These are phyloP conservation scores for Seira ritae DNA, from an alignment of 2,888 invertebrate species.

Conservation along the genomic window DNA sequence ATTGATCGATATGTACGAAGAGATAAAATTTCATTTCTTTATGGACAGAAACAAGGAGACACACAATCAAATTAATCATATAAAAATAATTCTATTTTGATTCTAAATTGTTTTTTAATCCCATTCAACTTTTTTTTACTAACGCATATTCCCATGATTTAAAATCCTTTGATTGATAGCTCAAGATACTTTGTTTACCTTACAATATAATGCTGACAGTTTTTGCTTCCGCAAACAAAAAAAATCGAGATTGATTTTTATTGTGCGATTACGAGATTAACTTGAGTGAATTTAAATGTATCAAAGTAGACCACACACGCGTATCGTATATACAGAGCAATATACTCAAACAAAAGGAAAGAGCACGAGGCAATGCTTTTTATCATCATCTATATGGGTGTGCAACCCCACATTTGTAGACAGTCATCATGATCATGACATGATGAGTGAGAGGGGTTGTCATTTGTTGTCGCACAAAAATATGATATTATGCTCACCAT, in stretches of 20 bases:
- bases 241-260: constrained; percentile 26
- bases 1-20: too few relatives aligned
- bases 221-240: background rate
- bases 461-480: constrained; percentile 22
- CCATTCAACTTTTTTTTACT: constrained; percentile 19
- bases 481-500: constrained; percentile 12
- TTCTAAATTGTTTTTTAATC: constrained; percentile 51
- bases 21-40: too few relatives aligned
- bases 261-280: constrained; percentile 46
- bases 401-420: too few relatives aligned
- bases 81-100: too few relatives aligned
- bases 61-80: too few relatives aligned
- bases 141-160: too few relatives aligned
- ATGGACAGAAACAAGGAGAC: too few relatives aligned
- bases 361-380: too few relatives aligned
- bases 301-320: constrained; percentile 41
- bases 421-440: background rate
- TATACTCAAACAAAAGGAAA: too few relatives aligned
- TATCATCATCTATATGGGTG: too few relatives aligned
- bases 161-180: background rate
- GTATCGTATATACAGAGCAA: background rate
- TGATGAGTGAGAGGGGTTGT: constrained; percentile 34
- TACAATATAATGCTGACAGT: too few relatives aligned
- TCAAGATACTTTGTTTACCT: background rate
- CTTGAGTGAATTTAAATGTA: constrained; percentile 28